Evolutionary conservation across 2,113 vertebrate species (phyloP), one percentile per base, ranked within the genome.

Genomic region (Gobius niger): DNA sequence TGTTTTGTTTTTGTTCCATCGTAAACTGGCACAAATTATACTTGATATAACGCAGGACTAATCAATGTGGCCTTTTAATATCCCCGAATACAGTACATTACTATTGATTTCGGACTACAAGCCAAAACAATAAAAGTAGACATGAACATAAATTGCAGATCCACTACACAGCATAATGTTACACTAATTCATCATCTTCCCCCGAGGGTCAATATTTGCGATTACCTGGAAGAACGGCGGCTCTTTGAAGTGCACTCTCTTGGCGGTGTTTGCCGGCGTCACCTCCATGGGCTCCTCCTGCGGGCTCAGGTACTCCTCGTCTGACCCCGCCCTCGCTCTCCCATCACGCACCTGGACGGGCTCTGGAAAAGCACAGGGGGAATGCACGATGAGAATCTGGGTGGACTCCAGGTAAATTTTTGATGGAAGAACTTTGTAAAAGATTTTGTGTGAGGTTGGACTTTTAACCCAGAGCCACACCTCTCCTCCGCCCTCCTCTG

Each of bases 251-350:
- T 81, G 85, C 64, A 87, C 80, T 42, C 91, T 89, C 0, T 82
- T 83, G 14, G 40, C 10, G 18, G 52, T 16, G 18, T 16, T 80
- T 6, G 42, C 81, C 44, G 89, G 88, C 67, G 92, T 85, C 0
- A 91, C 79, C 63, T 96, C 96, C 0, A 94, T 94, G 44, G 91
- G 91, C 72, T 96, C 96, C 87, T 96, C 96, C 82, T 93, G 85
- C 8, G 95, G 95, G 42, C 94, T 96, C 81, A 94, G 87, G 76
- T 95, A 93, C 77, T 96, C 95, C 78, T 97, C 95, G 0, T 96
- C 95, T 0, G 95, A 95, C 41, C 91, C 90, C 62, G 82, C 64
- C 16, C 72, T 9, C 54, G 77, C 65, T 66, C 77, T 75, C 54
- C 81, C 74, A 80, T 70, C 81, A 79, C 83, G 88, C 40, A 11